Base-by-base conservation (phyloP, 2,888 invertebrate species). In the Terebella lapidaria region DNA sequence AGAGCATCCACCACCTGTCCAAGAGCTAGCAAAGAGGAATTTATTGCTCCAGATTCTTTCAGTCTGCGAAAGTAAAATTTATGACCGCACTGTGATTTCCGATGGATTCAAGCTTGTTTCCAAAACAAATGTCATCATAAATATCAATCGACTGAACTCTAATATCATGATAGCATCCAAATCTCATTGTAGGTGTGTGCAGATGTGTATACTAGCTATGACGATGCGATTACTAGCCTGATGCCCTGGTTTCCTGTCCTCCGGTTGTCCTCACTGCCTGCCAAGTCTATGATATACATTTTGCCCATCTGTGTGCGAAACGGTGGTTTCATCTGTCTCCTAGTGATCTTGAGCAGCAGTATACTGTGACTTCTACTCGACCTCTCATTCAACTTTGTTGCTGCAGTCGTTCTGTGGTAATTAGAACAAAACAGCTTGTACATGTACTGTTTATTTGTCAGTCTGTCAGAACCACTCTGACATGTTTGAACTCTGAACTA, bases 1-100 rank as follows among this genome's bases (percentile, higher is more conserved):
- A 78, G 73, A 42, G 77, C 76, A 67, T 76, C 76, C 1, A 78
- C 76, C 15, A 78, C 77, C 57, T 78, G 75, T 15, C 74, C 73
- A 4, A 78, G 66, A 1, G 71, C 71, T 66, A 76, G 73, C 60
- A 78, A 62, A 3, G 76, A 77, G 27, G 73, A 72, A 66, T 78
- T 78, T 57, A 78, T 76, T 28, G 75, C 74, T 18, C 75, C 75
- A 68, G 75, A 75, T 60, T 78, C 76, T 59, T 74, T 75, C 55
- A 76, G 64, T 57, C 77, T 76, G 65, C 27, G 68, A 69, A 29
- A 20, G 30, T 20, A 35, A 20, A 24, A 42, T 27, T 18, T 10
- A 54, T 10, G n/a, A n/a, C n/a, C n/a, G n/a, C n/a, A n/a, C n/a
- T n/a, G n/a, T n/a, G n/a, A n/a, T n/a, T n/a, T n/a, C n/a, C n/a